Evolutionary conservation across 2,888 invertebrate species (phyloP), one percentile per base, ranked within the genome.

Genomic region (Pegoplata infirma): DNA sequence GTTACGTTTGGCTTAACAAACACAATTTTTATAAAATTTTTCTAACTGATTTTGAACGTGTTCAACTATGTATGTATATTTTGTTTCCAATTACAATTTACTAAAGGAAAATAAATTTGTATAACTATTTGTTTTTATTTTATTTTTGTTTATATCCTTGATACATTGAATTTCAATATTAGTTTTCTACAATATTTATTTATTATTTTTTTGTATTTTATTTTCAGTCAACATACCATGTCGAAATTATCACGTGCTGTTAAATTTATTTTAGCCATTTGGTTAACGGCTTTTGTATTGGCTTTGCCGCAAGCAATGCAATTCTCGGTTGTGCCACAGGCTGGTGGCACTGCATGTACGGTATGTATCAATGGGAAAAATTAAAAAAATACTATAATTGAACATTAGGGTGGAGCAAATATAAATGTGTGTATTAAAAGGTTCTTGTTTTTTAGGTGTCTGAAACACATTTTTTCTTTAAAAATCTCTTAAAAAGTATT

Each of bases 161-260:
- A n/a, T n/a, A 44, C 23, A 59, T 36, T 40, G 32, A 23, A 17
- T 28, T 58, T 53, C n/a, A 47, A 32, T 51, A 58, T 61, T 32
- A 61, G 19, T 28, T 53, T 51, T 32, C n/a, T n/a, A n/a, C 17
- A 53, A 10, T 69, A 6, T 64, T 17, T 66, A 7, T 40, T 10
- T 40, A 32, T 7, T 56, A n/a, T n/a, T 10, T 49, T 44, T 44
- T 67, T 8, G 8, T 21, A 1, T 7, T 72, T 63, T 66, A n/a
- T 23, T n/a, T 58, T 66, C 78, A 90, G 90, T 81, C 90, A 90
- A 74, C 97, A 97, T 86, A 95, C 95, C 77, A 94, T 96, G 93
- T 96, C 97, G 4, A 96, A 96, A 85, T 90, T 97, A 46, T 94
- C 96, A 14, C 91, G 98, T 28, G 97, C 96, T 8, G 91, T 95